These are phyloP conservation scores for chimpanzee (Pan troglodytes) DNA, from an alignment of 2,113 vertebrate species.

Conservation along the genomic window NHGRI_mPanTro3-v2.1_pri NC_072398.2:176721001-176721500, in stretches of 20 bases:
- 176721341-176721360: neutral
- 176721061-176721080: neutral
- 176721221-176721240: neutral
- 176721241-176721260: no score
- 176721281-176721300: neutral
- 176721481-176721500: fast-evolving
- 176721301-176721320: neutral
- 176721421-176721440: neutral
- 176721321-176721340: neutral
- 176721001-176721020: neutral
- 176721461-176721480: neutral
- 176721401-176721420: neutral
- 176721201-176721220: neutral
- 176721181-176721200: neutral
- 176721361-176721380: neutral
- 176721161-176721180: neutral
- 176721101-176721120: neutral
- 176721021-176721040: neutral
- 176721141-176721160: neutral
- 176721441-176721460: neutral
- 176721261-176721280: neutral
- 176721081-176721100: neutral
- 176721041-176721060: neutral
- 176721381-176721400: neutral
- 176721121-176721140: neutral